phyloP scores from a whole-genome alignment of 2,888 invertebrate species.

The Tubulanus polymorphus region DNA sequence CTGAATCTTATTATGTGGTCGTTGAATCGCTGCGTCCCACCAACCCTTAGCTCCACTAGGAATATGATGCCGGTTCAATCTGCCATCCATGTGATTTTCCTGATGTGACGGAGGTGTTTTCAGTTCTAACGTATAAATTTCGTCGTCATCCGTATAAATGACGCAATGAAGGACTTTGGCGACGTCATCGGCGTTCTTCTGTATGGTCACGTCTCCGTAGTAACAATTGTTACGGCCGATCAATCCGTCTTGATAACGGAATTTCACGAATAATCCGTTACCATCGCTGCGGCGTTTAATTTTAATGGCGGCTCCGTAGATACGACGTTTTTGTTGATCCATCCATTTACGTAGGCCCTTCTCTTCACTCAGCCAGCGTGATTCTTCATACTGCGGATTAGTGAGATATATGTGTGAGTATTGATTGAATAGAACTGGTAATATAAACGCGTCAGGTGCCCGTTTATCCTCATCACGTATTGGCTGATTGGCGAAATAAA shows the following conservation, averaged over 20 bases:
- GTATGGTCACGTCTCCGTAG: not conserved
- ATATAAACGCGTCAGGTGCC: not conserved
- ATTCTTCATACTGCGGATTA: not conserved
- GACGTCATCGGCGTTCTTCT: not conserved
- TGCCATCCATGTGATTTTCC: constrained; percentile 2
- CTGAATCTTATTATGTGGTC: not conserved
- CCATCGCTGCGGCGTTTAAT: constrained; percentile 1
- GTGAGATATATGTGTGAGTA: not conserved
- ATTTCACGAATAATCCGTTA: constrained; percentile 1
- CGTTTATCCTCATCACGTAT: not conserved
- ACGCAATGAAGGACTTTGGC: not conserved
- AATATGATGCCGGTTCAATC: not conserved
- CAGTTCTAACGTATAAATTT: not conserved
- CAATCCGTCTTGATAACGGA: not conserved
- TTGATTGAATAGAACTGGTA: not conserved
- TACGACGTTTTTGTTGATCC: not conserved
- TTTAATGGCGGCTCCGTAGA: not conserved
- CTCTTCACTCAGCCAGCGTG: not conserved
- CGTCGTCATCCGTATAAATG: not conserved
- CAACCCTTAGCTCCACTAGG: not conserved
- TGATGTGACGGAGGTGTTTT: not conserved
- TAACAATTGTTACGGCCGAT: not conserved
- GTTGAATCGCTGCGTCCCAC: not conserved
- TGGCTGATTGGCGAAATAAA: not conserved
- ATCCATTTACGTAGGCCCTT: not conserved